A percentile compares a stretch with the other conserved stretches of the same genome.
These are phyloP conservation scores for Heliconius aoede DNA, from an alignment of 2,888 invertebrate genomes.

Conservation along the genomic window DNA sequence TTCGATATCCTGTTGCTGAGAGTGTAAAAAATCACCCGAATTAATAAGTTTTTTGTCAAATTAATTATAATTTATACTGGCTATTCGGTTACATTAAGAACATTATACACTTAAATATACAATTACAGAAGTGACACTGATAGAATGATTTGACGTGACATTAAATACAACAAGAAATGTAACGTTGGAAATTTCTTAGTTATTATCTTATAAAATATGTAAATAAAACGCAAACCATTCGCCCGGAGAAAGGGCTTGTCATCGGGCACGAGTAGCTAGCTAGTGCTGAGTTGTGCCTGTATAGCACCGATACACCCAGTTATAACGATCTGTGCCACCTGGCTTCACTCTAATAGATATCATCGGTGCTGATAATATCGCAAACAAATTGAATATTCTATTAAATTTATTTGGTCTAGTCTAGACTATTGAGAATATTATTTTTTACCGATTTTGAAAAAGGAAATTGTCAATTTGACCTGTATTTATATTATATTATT, in stretches of 20 bases:
- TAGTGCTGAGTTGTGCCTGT: slow-evolving; percentile 1
- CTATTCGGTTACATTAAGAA: slow-evolving; percentile 12
- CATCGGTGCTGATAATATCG: slow-evolving; percentile 17
- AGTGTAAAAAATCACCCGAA: background rate
- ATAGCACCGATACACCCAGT: slow-evolving; percentile 8
- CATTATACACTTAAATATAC: slow-evolving; percentile 17
- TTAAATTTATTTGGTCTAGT: background rate
- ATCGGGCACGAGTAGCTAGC: slow-evolving; percentile 13
- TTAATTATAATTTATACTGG: background rate
- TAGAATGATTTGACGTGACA: slow-evolving; percentile 19
- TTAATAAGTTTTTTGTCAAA: background rate
- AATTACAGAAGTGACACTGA: slow-evolving; percentile 30
- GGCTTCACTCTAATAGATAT: slow-evolving; percentile 21
- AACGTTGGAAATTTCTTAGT: slow-evolving; percentile 25
- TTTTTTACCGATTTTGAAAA: background rate
- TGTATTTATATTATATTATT: background rate
- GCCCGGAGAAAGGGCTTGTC: slow-evolving; percentile 39
- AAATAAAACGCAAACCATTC: slow-evolving; percentile 34
- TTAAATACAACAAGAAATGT: slow-evolving; percentile 22
- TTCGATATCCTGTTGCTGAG: background rate
- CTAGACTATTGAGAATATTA: background rate
- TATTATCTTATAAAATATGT: slow-evolving; percentile 39
- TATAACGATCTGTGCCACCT: slow-evolving; percentile 28
- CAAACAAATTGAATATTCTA: slow-evolving; percentile 18
- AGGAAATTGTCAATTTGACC: background rate